Percentiles rank a stretch among this genome's conserved stretches.
Evolutionary conservation across 2,797 vertebrate genomes (phyloP).

Genomic region (Adrianichthys oophorus): DNA sequence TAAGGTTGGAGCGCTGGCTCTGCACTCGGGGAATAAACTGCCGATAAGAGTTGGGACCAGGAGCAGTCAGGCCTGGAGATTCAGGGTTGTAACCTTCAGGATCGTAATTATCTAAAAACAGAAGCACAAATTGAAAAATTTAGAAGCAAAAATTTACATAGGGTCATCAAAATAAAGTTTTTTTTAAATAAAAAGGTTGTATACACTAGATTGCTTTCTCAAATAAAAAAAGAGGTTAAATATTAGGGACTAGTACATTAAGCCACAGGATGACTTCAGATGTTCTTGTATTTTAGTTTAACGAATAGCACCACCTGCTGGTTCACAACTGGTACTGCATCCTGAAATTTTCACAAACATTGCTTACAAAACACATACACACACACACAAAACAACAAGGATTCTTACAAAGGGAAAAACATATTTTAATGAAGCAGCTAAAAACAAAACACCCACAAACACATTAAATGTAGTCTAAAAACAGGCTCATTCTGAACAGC

Average conservation of each 20-base stretch:
- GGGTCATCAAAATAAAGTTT: too few species aligned
- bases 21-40: constrained; percentile 96
- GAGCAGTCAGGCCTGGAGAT: constrained; percentile 92
- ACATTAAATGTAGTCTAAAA: constrained; percentile 1
- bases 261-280: neutral
- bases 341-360: neutral
- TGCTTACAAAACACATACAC: neutral
- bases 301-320: constrained; percentile 62
- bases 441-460: constrained; percentile 7
- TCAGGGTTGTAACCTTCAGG: constrained; percentile 98
- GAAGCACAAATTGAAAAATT: neutral
- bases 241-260: constrained; percentile 8
- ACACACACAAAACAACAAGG: constrained; percentile 6
- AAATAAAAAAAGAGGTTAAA: too few species aligned
- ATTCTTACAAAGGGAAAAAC: too few species aligned
- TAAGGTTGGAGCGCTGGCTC: constrained; percentile 94
- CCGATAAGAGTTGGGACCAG: constrained; percentile 89
- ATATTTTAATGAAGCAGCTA: too few species aligned
- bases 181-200: too few species aligned
- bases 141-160: too few species aligned
- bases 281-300: neutral
- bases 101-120: constrained; percentile 89
- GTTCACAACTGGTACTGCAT: constrained; percentile 54
- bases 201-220: too few species aligned
- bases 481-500: constrained; percentile 42